phyloP scores from a whole-genome alignment of 2,113 vertebrate species.

The Sturnus vulgaris region DNA sequence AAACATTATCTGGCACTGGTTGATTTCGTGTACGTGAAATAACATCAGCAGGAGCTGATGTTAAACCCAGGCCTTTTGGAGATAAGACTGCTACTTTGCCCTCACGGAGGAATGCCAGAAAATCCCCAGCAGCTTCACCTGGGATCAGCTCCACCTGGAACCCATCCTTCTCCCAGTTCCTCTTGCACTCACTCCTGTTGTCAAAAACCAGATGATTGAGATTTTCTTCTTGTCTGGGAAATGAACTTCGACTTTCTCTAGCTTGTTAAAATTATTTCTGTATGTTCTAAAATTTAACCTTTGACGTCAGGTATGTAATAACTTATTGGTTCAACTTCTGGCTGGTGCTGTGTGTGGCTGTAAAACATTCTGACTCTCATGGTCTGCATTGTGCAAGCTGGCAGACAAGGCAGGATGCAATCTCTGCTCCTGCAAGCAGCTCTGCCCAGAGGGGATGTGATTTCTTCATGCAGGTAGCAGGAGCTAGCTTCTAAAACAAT shows the following conservation, averaged over 20 bases:
- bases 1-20: constrained; percentile 28
- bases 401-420: background rate
- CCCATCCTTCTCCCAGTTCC: background rate
- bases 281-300: background rate
- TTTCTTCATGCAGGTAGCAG: background rate
- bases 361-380: background rate
- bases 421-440: background rate
- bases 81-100: constrained; percentile 52
- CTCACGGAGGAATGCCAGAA: background rate
- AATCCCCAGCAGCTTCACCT: background rate
- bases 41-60: constrained; percentile 39
- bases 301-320: constrained; percentile 27
- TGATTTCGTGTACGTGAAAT: constrained; percentile 12
- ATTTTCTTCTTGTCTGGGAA: constrained; percentile 9
- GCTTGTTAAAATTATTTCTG: background rate
- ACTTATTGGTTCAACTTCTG: background rate
- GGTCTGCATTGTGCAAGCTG: background rate
- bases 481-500: background rate
- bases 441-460: background rate
- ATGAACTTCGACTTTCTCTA: background rate
- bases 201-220: background rate
- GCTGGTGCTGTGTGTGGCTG: background rate
- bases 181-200: background rate
- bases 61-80: constrained; percentile 28
- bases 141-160: background rate